Percentiles rank a stretch among this genome's conserved stretches.
These are phyloP conservation scores for Hypercompe scribonia DNA, from an alignment of 2,888 invertebrate genomes.

Conservation along the genomic window DNA sequence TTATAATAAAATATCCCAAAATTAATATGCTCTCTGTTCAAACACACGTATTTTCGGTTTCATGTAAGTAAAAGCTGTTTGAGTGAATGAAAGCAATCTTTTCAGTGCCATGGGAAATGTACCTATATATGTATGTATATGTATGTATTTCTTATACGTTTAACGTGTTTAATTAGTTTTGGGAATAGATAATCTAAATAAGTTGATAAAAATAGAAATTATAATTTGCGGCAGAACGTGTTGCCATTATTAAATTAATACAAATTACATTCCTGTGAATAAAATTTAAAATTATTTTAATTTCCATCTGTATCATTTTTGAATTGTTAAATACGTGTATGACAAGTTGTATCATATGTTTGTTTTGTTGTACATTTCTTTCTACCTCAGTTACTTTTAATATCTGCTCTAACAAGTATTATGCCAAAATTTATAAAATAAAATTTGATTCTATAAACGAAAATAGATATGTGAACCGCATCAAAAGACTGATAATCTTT, in stretches of 20 bases:
- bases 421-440: slow-evolving; percentile 54
- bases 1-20: slow-evolving; percentile 33
- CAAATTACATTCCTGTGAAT: slow-evolving; percentile 76
- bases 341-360: slow-evolving; percentile 21
- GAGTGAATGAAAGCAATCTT: slow-evolving; percentile 26
- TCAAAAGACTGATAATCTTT: slow-evolving; percentile 63
- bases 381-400: slow-evolving; percentile 63
- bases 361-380: slow-evolving; percentile 56
- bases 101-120: slow-evolving; percentile 45
- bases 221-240: slow-evolving; percentile 30
- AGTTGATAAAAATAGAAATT: background rate
- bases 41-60: slow-evolving; percentile 19
- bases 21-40: slow-evolving; percentile 44
- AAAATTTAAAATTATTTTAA: slow-evolving; percentile 54
- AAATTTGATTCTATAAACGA: slow-evolving; percentile 35
- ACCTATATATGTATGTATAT: slow-evolving; percentile 17
- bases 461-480: slow-evolving; percentile 45
- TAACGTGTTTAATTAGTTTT: slow-evolving; percentile 3
- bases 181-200: slow-evolving; percentile 3
- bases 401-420: slow-evolving; percentile 31
- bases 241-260: slow-evolving; percentile 43
- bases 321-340: slow-evolving; percentile 19
- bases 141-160: background rate
- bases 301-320: slow-evolving; percentile 33
- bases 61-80: slow-evolving; percentile 17